These are phyloP conservation scores for Caenorhabditis sp. DNA, from an alignment of 2,888 invertebrate genomes.

Conservation along the genomic window DNA sequence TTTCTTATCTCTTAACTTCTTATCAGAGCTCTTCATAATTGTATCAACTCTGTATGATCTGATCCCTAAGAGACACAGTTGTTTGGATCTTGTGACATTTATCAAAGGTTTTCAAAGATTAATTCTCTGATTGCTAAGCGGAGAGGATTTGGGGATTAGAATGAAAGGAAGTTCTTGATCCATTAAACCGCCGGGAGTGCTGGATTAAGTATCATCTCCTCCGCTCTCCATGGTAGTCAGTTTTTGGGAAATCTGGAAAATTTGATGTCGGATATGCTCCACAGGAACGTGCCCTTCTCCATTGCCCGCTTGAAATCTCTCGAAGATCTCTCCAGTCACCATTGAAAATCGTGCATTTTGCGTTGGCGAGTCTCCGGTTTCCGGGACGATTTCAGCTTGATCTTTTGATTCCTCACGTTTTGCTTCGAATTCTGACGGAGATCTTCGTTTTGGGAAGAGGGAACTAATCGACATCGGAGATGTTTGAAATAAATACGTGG, in stretches of 20 bases:
- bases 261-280: background rate
- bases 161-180: background rate
- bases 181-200: background rate
- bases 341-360: background rate
- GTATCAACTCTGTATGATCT: background rate
- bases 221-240: no score
- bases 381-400: slow-evolving; percentile 2
- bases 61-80: background rate
- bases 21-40: background rate
- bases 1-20: no score
- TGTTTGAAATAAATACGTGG: slow-evolving; percentile 25
- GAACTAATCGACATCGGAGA: slow-evolving; percentile 14
- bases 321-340: slow-evolving; percentile 2
- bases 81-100: background rate
- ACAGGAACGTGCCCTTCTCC: background rate
- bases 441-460: slow-evolving; percentile 12
- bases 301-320: background rate
- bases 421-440: background rate
- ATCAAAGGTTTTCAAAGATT: background rate
- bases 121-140: background rate
- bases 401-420: slow-evolving; percentile 6
- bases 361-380: slow-evolving; percentile 18
- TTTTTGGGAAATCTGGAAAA: background rate
- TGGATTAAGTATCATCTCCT: no score
- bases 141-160: slow-evolving; percentile 1